Evolutionary conservation across 1,140 invertebrate species (phyloP), one percentile per base, ranked within the genome.

Genomic region (Drosophila kanapiae): DNA sequence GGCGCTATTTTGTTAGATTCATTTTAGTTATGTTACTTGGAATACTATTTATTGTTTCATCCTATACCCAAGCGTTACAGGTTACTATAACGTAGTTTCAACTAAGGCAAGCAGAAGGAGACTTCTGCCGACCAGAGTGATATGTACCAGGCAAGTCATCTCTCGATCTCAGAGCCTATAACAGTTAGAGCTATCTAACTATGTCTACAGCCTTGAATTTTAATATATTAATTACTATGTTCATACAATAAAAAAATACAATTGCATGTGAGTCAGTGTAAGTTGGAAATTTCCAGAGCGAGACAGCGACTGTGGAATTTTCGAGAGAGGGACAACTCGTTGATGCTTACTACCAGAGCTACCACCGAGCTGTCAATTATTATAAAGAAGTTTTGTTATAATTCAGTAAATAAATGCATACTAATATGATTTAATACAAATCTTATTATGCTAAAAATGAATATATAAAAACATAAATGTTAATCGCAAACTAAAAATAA

Each of bases 211-310:
- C n/a, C 14, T 31, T 13, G 0, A 37, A 37, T 9, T 53, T 35
- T 0, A 1, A 37, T 37, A 9, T 0, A 53, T 18, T 13, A 14
- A 9, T 9, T 9, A 6, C 0, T 37, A n/a, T 37, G 5, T 10
- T 1, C 11, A 23, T 37, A 1, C 14, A 14, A 1, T 23, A n/a
- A n/a, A n/a, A 11, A 14, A 2, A 27, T n/a, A n/a, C 0, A 27
- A 18, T 60, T n/a, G 47, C 13, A 38, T 64, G 60, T 51, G 64
- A 29, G 0, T 18, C 4, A 8, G 47, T 69, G 60, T 64, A 29
- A 11, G 6, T 18, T 45, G 31, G 53, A 58, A 31, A 27, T 57
- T 49, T 68, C 64, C 16, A 65, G 43, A 49, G 10, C 10, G 45
- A 62, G 64, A 68, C 13, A 29, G 16, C 4, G 10, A 11, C 13